Base-by-base conservation (phyloP, 2,113 vertebrate species). In the Suncus etruscus region DNA sequence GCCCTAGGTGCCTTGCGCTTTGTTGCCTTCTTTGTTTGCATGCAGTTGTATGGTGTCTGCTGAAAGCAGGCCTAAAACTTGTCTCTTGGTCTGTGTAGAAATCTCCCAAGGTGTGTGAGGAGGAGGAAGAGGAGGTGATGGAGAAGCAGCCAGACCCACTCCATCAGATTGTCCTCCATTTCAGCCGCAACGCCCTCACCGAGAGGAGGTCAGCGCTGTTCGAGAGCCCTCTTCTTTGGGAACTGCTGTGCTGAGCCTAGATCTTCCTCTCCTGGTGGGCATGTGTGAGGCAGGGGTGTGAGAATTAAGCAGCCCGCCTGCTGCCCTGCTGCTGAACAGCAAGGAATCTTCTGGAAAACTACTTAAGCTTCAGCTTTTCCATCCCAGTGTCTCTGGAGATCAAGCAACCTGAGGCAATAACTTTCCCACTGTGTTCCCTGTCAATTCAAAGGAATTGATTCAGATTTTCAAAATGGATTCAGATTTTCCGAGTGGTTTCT, bases 151-250 rank as follows among this genome's bases (percentile, higher is more conserved):
- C 99, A 3, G 99, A 99, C 94, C 99, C 99, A n/a, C 99, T 99
- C 94, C 99, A 99, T 96, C 99, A 99, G 97, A 99, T 99, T 94
- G 99, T 99, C 91, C 98, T 99, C 92, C 98, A 99, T 95, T 99
- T 99, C 50, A 99, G 99, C 97, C 99, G 98, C 95, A 99, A 98
- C 4, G 99, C 99, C 79, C 98, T 99, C 87, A 99, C 98, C 7
- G 99, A 99, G 95, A 98, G 98, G 97, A 99, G 99, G 99, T 99
- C 96, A 97, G 95, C n/a, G 73, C 58, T 27, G 0, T 18, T 11
- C 0, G 14, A 4, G 2, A 1, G 31, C 22, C 15, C 65, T 48
- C 29, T 70, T 68, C 20, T 39, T 39, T 39, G 39, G 39, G 39
- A 39, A 39, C 39, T 39, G 4, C 0, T 12, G 69, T 29, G 27